Evolutionary conservation across 2,888 invertebrate species (phyloP), one percentile per base, ranked within the genome.

Genomic region (Xylota sylvarum): DNA sequence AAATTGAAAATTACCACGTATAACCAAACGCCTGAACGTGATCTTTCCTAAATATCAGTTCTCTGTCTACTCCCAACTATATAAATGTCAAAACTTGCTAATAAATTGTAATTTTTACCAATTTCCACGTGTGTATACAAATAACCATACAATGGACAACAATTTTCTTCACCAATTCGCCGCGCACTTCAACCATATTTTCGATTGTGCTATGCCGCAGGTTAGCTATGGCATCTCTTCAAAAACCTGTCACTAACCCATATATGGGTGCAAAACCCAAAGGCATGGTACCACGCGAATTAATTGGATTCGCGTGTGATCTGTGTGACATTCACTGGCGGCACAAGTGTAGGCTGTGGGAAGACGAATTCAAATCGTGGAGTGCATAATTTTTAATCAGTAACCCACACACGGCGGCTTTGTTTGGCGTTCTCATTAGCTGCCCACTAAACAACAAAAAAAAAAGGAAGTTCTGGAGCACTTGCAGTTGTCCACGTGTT

Each of bases 241-340:
- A 65, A 30, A 40, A 73, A 65, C 73, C 73, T 65, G 58, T 73
- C 73, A 65, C 73, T 43, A 62, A 27, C 46, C 46, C 43, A 64
- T 70, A 52, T 52, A 64, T 43, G 74, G 52, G 23, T n/a, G 30
- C 30, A 55, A 55, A 27, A 19, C 27, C 73, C 27, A 35, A 50
- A 30, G 58, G 27, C 35, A 43, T 40, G 64, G 74, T 56, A 70
- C 69, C 58, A 50, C 50, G 23, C 52, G 76, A 85, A 85, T 81
- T 85, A 85, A 85, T 72, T 72, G 50, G 72, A 72, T 72, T 85
- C 85, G 72, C 72, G 52, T 85, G 80, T 70, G 52, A 80, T 85
- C 76, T 62, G 80, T 52, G 80, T 79, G 84, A 85, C 85, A 79
- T 74, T 79, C 64, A 65, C 23, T 48, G 56, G 17, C 46, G 43